These are phyloP conservation scores for Micrastur ruficollis DNA, from an alignment of 2,797 vertebrate species.

Conservation along the genomic window DNA sequence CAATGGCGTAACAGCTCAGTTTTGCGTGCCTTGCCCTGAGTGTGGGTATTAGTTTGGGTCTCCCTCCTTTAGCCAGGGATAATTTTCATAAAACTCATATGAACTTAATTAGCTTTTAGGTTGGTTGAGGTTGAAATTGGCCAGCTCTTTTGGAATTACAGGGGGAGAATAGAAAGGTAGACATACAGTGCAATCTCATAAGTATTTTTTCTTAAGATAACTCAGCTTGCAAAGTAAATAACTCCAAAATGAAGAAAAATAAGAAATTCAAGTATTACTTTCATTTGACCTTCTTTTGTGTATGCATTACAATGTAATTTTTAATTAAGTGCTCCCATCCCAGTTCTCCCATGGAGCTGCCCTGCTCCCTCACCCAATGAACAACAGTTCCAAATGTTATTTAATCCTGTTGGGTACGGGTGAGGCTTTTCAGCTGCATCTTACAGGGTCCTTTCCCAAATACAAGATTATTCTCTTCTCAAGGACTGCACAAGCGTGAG, in stretches of 20 bases:
- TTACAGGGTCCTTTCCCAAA: background rate
- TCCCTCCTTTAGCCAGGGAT: background rate
- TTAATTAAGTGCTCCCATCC: background rate
- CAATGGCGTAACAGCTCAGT: accelerated
- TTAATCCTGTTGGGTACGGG: background rate
- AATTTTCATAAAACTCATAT: background rate
- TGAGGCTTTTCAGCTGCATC: background rate
- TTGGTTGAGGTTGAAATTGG: background rate
- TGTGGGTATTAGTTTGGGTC: background rate
- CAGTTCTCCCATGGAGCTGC: background rate
- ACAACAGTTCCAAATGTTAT: accelerated
- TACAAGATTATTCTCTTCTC: background rate
- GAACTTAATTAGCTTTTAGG: background rate
- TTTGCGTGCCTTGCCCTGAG: background rate
- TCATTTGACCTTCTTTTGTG: background rate
- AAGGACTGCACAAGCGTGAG: accelerated
- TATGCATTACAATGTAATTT: background rate
- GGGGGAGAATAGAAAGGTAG: background rate
- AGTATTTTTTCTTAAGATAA: background rate
- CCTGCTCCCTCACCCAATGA: background rate
- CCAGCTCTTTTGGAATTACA: background rate
- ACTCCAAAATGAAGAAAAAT: background rate
- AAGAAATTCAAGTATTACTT: background rate
- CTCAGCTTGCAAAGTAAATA: background rate
- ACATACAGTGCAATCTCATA: background rate